These are phyloP conservation scores for Acrocyrtus sp. DNA, from an alignment of 2,888 invertebrate genomes.

Conservation along the genomic window DNA sequence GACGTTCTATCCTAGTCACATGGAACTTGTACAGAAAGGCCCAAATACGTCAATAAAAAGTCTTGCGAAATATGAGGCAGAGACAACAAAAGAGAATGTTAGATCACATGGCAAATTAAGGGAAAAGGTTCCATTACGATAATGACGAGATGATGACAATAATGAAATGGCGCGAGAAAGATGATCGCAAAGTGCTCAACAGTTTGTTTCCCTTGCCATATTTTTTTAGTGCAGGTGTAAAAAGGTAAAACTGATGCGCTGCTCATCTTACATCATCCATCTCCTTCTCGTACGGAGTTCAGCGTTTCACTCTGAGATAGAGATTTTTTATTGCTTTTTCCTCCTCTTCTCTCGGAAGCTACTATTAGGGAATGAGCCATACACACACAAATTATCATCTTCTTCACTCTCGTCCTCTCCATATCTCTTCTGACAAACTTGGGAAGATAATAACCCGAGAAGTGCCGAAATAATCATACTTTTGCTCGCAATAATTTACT, in stretches of 20 bases:
- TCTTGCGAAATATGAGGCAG: too few species aligned
- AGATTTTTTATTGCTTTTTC: neutral
- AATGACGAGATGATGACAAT: constrained; percentile 37
- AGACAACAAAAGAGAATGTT: neutral
- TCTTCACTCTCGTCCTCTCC: neutral
- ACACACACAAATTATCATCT: too few species aligned
- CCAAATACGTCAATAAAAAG: neutral
- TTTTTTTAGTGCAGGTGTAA: neutral
- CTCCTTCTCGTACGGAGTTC: too few species aligned
- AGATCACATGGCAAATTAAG: constrained; percentile 29
- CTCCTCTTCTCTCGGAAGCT: constrained; percentile 11
- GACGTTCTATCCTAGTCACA: too few species aligned
- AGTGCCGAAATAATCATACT: constrained; percentile 49
- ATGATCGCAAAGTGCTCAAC: neutral
- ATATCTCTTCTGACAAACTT: constrained; percentile 9
- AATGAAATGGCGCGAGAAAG: constrained; percentile 43
- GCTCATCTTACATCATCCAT: neutral
- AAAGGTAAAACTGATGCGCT: neutral
- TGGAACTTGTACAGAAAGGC: too few species aligned
- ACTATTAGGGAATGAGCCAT: too few species aligned
- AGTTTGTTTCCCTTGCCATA: neutral
- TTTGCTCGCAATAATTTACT: constrained; percentile 8
- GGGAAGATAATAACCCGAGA: constrained; percentile 35
- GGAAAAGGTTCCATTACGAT: too few species aligned
- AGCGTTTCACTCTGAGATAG: too few species aligned